These are phyloP conservation scores for Amiota communis DNA, from an alignment of 2,888 invertebrate species.

Conservation along the genomic window DNA sequence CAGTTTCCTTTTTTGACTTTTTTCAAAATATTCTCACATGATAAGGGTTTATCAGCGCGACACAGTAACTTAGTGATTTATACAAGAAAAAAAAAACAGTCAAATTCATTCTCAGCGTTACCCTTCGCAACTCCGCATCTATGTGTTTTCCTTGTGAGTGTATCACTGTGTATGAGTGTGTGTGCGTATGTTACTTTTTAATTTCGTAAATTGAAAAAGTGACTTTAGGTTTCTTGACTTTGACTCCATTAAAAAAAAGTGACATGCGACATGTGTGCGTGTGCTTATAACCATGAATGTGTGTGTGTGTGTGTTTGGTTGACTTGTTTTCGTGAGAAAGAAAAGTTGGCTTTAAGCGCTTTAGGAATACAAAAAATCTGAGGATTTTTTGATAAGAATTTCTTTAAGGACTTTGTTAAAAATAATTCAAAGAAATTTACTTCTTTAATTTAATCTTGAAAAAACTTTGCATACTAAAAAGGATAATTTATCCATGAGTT, in stretches of 20 bases:
- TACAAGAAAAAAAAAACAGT: slow-evolving; percentile 33
- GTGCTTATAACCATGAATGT: slow-evolving; percentile 31
- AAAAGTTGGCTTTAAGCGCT: not conserved
- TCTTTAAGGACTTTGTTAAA: too few relatives aligned
- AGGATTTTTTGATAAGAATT: too few relatives aligned
- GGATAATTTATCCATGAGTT: not conserved
- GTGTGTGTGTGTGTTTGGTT: not conserved
- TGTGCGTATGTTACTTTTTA: slow-evolving; percentile 38
- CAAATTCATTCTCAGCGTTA: too few relatives aligned
- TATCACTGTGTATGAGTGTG: not conserved
- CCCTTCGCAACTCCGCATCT: slow-evolving; percentile 45
- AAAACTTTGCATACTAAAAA: not conserved
- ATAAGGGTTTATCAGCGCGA: slow-evolving; percentile 68
- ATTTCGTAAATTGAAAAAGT: slow-evolving; percentile 69
- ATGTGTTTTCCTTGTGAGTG: too few relatives aligned
- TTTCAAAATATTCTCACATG: slow-evolving; percentile 52
- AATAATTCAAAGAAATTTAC: too few relatives aligned
- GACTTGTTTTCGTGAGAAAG: not conserved
- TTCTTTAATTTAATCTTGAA: too few relatives aligned
- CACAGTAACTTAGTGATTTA: slow-evolving; percentile 67
- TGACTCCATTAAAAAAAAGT: slow-evolving; percentile 51
- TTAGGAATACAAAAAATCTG: not conserved
- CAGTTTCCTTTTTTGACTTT: not conserved
- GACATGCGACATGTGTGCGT: slow-evolving; percentile 44
- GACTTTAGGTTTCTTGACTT: slow-evolving; percentile 66